Base-by-base conservation (phyloP, 92 coral and sea anemone genomes). In the Palythoa grandiflora region DNA sequence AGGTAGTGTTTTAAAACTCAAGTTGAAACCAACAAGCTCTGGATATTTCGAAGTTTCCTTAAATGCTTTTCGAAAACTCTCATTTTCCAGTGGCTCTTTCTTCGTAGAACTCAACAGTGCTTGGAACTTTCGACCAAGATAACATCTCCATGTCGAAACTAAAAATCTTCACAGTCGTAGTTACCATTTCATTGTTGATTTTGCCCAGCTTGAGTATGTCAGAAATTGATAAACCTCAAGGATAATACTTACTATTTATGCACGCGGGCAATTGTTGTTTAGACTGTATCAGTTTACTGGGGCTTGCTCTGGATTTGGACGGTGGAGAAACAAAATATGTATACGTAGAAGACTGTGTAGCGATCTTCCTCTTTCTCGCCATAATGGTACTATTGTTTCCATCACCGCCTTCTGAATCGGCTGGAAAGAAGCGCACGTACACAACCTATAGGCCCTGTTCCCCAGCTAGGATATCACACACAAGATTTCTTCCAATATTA, bases 1-100 rank as follows among this genome's bases (percentile, higher is more conserved):
- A 88, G 87, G 63, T 91, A 88, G 1, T 76, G 79, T 63, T 92
- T 92, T 16, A 86, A 53, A 0, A 92, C 92, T 88, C 93, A 91
- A 28, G 91, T 91, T 68, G 39, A 75, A 75, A 39, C 74, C 91
- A 53, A 59, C 87, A 60, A 87, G 74, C 75, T 88, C 87, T 36
- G 83, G 50, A 51, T 35, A 55, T 84, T 88, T 55, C 89, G 72
- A 72, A 19, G 47, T 36, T 70, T 84, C 80, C 59, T 75, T 87
- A 68, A 75, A 77, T 21, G 85, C 91, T 83, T 80, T 61, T 21
- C 85, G 38, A 61, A 90, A 90, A 71, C 89, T 89, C 65, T 87
- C 89, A 51, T 83, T 66, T 20, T 80, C 89, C 68, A 86, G 59
- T 86, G 90, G 88, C 40, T 75, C 40, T 44, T 28, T 0, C 83